phyloP scores from a whole-genome alignment of 2,797 vertebrate species.

The Enteromius trimaculatus region DNA sequence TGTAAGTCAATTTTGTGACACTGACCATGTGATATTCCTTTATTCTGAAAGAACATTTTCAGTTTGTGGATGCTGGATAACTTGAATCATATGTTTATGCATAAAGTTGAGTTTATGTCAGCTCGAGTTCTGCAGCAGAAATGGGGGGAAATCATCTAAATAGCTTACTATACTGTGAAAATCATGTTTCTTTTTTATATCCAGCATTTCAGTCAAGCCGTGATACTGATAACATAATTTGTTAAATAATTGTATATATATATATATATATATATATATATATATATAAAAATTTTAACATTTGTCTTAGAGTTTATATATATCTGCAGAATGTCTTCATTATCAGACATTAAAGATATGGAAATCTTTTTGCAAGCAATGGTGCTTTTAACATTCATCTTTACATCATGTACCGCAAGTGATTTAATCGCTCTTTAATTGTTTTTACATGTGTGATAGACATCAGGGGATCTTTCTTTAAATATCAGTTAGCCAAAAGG shows the following conservation, averaged over 20 bases:
- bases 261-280: background rate
- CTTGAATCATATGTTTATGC: background rate
- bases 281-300: too few relatives aligned
- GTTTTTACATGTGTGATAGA: background rate
- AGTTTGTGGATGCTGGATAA: background rate
- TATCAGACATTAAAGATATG: background rate
- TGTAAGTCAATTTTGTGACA: background rate
- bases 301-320: background rate
- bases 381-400: background rate
- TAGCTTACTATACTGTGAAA: background rate
- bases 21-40: background rate
- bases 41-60: background rate
- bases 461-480: conserved; percentile 24
- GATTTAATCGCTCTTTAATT: background rate
- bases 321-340: background rate
- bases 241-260: background rate
- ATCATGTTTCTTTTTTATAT: background rate
- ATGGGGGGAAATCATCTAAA: background rate
- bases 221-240: background rate
- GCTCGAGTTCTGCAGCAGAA: background rate
- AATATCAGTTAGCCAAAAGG: conserved; percentile 50
- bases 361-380: background rate
- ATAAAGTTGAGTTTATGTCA: background rate
- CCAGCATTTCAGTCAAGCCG: background rate
- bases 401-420: background rate